Evolutionary conservation across 2,113 vertebrate species (phyloP).

Genomic region (Gymnobelideus leadbeateri): DNA sequence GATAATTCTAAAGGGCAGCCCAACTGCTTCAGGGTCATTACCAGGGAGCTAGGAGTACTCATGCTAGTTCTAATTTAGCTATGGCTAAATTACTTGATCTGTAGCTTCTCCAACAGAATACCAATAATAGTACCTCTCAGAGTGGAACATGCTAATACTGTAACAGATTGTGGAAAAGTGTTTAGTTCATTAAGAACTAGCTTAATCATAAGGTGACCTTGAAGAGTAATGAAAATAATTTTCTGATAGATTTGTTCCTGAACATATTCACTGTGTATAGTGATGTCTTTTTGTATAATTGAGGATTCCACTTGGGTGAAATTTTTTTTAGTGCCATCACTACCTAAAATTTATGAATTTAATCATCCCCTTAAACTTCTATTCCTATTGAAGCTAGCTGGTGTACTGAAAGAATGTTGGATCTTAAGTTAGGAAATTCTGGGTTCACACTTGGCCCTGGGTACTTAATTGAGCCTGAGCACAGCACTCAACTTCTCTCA

Average conservation of each 20-base stretch:
- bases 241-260: neutral
- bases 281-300: neutral
- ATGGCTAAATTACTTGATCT: neutral
- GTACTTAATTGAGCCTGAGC: neutral
- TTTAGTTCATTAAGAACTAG: conserved; percentile 18
- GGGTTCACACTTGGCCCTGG: neutral
- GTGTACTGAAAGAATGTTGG: neutral
- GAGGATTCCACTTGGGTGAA: neutral
- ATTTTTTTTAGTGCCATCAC: neutral
- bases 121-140: neutral
- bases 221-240: conserved; percentile 11
- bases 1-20: conserved; percentile 12
- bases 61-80: conserved; percentile 16
- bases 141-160: neutral
- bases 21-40: neutral
- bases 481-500: neutral
- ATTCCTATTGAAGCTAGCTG: neutral
- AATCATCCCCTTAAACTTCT: neutral
- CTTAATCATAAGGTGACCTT: neutral
- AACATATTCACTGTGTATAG: neutral
- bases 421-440: neutral
- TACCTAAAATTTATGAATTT: neutral
- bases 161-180: neutral
- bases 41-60: neutral
- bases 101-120: conserved; percentile 18